These are phyloP conservation scores for Chaenocephalus aceratus DNA, from an alignment of 2,113 vertebrate genomes.

Conservation along the genomic window DNA sequence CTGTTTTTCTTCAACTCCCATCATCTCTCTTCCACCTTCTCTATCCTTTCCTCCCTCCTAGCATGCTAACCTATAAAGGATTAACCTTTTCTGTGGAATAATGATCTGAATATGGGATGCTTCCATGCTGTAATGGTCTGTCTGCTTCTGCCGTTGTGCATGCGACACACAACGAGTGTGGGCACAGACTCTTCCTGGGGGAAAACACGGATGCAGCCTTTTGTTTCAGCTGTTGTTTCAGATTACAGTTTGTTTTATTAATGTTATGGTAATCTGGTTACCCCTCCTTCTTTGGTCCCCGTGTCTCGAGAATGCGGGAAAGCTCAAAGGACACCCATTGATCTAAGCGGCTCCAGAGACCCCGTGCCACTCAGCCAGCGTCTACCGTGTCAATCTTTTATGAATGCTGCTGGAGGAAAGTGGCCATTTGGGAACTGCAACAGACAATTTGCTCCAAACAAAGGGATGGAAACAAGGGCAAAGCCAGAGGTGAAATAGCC, in stretches of 20 bases:
- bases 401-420: slow-evolving; percentile 71
- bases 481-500: slow-evolving; percentile 23
- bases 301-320: slow-evolving; percentile 49
- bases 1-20: neutral
- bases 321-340: slow-evolving; percentile 72
- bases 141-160: slow-evolving; percentile 22
- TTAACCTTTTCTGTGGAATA: slow-evolving; percentile 76
- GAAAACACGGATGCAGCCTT: slow-evolving; percentile 71
- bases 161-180: slow-evolving; percentile 12
- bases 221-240: slow-evolving; percentile 79
- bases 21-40: slow-evolving; percentile 19
- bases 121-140: slow-evolving; percentile 37
- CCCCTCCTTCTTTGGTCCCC: slow-evolving; percentile 54
- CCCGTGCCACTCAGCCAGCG: slow-evolving; percentile 63
- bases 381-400: slow-evolving; percentile 73
- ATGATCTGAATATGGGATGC: slow-evolving; percentile 77
- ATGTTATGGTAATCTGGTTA: slow-evolving; percentile 77
- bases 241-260: slow-evolving; percentile 81
- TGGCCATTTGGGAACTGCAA: slow-evolving; percentile 54
- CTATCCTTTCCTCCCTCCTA: slow-evolving; percentile 31
- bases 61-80: slow-evolving; percentile 64
- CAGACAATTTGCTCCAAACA: slow-evolving; percentile 64
- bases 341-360: slow-evolving; percentile 73
- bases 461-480: slow-evolving; percentile 38
- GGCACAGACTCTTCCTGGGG: slow-evolving; percentile 66